These are phyloP conservation scores for Mus spretus DNA, from an alignment of 2,797 vertebrate genomes.

Conservation along the genomic window DNA sequence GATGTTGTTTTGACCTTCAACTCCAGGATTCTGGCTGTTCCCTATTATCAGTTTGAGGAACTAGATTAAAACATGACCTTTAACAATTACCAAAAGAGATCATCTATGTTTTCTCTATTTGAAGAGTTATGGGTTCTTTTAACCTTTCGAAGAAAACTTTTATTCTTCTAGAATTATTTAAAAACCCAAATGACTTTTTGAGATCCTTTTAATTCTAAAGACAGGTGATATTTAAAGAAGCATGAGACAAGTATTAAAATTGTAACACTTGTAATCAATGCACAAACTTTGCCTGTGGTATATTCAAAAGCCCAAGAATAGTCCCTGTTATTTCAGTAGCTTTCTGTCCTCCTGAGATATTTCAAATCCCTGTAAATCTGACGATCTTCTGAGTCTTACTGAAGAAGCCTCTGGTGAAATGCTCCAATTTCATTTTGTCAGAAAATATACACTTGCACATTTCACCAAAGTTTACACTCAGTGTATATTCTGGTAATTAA, in stretches of 20 bases:
- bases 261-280: constrained; percentile 63
- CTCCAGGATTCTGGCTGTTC: constrained; percentile 38
- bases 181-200: constrained; percentile 77
- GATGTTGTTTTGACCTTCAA: constrained; percentile 74
- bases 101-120: constrained; percentile 80
- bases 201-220: constrained; percentile 77
- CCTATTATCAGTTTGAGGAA: constrained; percentile 75
- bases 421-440: not conserved
- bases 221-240: constrained; percentile 76
- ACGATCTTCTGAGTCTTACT: constrained; percentile 44
- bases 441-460: constrained; percentile 15
- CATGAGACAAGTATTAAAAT: constrained; percentile 64
- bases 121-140: constrained; percentile 77
- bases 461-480: not conserved
- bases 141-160: constrained; percentile 81
- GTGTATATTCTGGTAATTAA: not conserved
- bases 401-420: constrained; percentile 53
- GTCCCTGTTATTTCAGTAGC: constrained; percentile 29
- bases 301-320: constrained; percentile 66
- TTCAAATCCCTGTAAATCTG: constrained; percentile 32
- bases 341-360: constrained; percentile 55
- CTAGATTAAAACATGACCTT: constrained; percentile 79
- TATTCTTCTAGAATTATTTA: constrained; percentile 70
- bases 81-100: constrained; percentile 80
- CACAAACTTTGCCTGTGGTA: constrained; percentile 57